A percentile compares a stretch with the other conserved stretches of the same genome.
These are phyloP conservation scores for Lynx canadensis DNA, from an alignment of 2,113 vertebrate genomes.

Conservation along the genomic window DNA sequence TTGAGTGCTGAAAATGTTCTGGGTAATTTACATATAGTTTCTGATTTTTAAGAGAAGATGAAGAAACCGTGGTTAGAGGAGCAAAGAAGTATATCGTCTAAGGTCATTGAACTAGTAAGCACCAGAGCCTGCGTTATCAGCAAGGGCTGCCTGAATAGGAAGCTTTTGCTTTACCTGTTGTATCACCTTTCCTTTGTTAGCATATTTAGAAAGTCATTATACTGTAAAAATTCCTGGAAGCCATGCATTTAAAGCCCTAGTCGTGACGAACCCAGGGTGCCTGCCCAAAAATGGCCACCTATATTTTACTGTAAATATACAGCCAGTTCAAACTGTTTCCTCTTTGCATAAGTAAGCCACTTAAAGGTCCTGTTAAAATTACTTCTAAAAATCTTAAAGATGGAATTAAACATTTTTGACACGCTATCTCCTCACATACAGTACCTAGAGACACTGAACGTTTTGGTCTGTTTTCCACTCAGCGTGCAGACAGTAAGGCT, in stretches of 20 bases:
- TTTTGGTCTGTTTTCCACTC: slow-evolving; percentile 57
- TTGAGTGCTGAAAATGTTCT: slow-evolving; percentile 14
- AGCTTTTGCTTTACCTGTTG: neutral
- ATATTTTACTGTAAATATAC: neutral
- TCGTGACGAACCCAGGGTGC: neutral
- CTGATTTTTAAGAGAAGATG: slow-evolving; percentile 19
- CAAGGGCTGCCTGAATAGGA: neutral
- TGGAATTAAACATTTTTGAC: slow-evolving; percentile 34
- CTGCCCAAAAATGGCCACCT: neutral
- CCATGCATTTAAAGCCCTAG: neutral
- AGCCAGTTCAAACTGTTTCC: neutral
- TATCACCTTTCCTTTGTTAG: neutral
- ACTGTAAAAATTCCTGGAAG: neutral
- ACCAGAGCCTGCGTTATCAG: neutral
- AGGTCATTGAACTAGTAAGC: neutral
- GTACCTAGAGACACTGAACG: neutral
- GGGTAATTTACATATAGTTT: neutral
- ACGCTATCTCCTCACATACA: neutral
- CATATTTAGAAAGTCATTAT: neutral
- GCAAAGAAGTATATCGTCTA: slow-evolving; percentile 33
- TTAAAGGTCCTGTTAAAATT: neutral
- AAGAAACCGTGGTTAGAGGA: neutral
- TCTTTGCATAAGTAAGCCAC: slow-evolving; percentile 29
- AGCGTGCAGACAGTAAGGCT: neutral
- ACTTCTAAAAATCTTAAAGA: slow-evolving; percentile 24